Conservation (phyloP, 2,888 invertebrate species). For the Eristalis pertinax region DNA sequence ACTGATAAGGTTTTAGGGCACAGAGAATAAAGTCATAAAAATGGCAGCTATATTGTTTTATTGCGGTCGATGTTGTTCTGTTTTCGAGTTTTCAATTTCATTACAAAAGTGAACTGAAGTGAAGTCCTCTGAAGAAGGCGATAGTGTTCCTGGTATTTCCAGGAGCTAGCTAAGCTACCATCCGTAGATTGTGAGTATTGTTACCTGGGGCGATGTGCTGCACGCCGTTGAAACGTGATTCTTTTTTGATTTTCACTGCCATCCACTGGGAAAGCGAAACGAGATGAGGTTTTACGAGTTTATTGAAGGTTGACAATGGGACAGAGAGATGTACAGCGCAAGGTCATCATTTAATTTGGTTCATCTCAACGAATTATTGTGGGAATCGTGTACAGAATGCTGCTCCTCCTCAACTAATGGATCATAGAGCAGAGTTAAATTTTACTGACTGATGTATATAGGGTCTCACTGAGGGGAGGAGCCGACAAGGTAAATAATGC, state of each 20-base stretch:
- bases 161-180: slow-evolving; percentile 27
- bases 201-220: slow-evolving; percentile 18
- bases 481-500: too few species aligned
- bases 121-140: slow-evolving; percentile 46
- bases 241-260: not conserved
- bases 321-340: slow-evolving; percentile 8
- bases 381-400: not conserved
- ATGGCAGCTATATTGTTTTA: slow-evolving; percentile 63
- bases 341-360: slow-evolving; percentile 44
- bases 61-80: slow-evolving; percentile 28
- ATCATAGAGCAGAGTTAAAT: not conserved
- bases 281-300: slow-evolving; percentile 26
- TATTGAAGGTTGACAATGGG: slow-evolving; percentile 47
- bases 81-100: slow-evolving; percentile 10
- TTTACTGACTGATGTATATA: not conserved
- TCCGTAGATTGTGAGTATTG: not conserved
- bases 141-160: slow-evolving; percentile 33
- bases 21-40: slow-evolving; percentile 43
- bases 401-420: not conserved
- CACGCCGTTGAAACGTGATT: not conserved
- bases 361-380: not conserved
- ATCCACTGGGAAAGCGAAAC: not conserved
- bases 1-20: slow-evolving; percentile 29
- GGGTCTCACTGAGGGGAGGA: too few species aligned
- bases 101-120: not conserved